Conservation (phyloP, 2,797 vertebrate genomes). For the Cichlasoma orientale region DNA sequence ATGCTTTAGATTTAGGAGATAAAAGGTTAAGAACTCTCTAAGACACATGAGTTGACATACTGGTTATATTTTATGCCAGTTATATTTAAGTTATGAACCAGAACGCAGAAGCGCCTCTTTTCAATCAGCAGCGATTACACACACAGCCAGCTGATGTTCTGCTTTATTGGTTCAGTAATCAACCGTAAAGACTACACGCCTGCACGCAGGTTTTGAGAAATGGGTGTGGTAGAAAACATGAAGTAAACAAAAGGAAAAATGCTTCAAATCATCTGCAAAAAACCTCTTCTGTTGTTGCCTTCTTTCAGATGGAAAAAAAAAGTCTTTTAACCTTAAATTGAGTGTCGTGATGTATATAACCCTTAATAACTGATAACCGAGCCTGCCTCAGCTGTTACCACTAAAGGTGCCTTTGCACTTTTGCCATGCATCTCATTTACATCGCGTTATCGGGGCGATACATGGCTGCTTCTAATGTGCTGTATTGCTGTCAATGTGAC, state of each 20-base stretch:
- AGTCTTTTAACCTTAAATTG: background rate
- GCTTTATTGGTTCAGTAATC: constrained; percentile 3
- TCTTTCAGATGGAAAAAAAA: background rate
- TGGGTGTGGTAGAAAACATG: background rate
- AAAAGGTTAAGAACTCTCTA: background rate
- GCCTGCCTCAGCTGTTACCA: background rate
- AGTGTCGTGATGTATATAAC: background rate
- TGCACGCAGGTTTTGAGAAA: background rate
- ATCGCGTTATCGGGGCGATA: background rate
- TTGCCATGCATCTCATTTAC: background rate
- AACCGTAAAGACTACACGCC: background rate
- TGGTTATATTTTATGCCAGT: constrained; percentile 4
- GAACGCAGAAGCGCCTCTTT: background rate
- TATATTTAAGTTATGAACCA: background rate
- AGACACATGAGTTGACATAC: background rate
- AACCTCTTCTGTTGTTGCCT: background rate
- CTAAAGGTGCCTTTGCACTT: background rate
- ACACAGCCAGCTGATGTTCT: constrained; percentile 22
- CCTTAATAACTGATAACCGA: background rate
- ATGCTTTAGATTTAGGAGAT: background rate
- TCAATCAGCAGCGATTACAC: constrained; percentile 11
- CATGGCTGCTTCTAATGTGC: background rate
- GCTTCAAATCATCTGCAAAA: background rate
- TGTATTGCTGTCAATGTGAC: constrained; percentile 26
- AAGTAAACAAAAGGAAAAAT: background rate